Evolutionary conservation across 2,888 invertebrate genomes (phyloP), one percentile per base, ranked within the genome.

Genomic region (Agrochola litura): DNA sequence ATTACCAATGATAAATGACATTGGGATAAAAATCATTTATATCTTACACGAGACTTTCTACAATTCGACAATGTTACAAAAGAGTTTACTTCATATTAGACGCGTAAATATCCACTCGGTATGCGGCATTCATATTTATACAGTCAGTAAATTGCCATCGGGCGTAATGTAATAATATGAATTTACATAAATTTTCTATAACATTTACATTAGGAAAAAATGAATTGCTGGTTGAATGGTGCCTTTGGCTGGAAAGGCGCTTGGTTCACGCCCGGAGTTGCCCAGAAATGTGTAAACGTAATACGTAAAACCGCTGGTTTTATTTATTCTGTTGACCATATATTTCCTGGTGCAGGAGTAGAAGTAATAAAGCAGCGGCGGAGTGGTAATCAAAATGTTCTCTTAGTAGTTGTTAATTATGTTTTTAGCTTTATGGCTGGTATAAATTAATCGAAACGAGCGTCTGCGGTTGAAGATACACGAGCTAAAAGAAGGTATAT

Each of bases 121-220:
- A 95, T 93, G 94, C 93, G 85, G 92, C 87, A 91, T 90, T 93
- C 92, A 94, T 94, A 94, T 95, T 95, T 95, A 95, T 94, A 93
- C 89, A 92, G 90, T 60, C 92, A 91, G 92, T 94, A 92, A 94
- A 95, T 94, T 94, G 92, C 93, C 93, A 93, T 95, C 92, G 91
- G 90, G 90, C 91, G 93, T 95, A 95, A 96, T 95, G 94, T 95
- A 95, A 95, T 96, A 96, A 94, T 93, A 90, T 91, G 91, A 92
- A 96, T 96, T 96, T 95, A 95, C 96, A 96, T 96, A 96, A 93
- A 95, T 94, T 94, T 93, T 93, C 95, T 95, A 96, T 96, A 93
- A 95, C 93, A 96, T 96, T 96, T 95, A 95, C 95, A 96, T 96
- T 94, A 93, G 90, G 93, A 94, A 94, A 93, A 94, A 95, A 95